A percentile compares a stretch with the other conserved stretches of the same genome.
Evolutionary conservation across 2,113 vertebrate genomes (phyloP).

Genomic region (Scolopax mira): DNA sequence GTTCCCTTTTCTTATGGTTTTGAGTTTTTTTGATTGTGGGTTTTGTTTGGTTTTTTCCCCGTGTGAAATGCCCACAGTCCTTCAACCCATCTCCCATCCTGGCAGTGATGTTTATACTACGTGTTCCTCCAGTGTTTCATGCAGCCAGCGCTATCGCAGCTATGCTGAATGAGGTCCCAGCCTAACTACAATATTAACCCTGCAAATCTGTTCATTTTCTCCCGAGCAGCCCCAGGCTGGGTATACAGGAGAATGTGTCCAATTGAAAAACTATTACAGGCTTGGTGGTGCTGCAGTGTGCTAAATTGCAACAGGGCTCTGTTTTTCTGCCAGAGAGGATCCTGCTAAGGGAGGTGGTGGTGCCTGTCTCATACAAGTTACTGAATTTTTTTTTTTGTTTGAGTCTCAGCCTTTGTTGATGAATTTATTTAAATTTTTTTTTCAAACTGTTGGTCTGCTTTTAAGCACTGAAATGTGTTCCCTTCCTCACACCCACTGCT

Average conservation of each 20-base stretch:
- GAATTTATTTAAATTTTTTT: background rate
- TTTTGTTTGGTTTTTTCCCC: background rate
- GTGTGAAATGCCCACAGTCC: background rate
- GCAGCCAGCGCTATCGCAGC: slow-evolving; percentile 30
- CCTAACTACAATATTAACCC: slow-evolving; percentile 74
- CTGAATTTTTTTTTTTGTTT: background rate
- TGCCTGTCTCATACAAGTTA: background rate
- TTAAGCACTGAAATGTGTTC: background rate
- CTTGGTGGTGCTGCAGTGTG: background rate
- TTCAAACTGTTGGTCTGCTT: background rate
- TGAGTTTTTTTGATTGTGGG: background rate
- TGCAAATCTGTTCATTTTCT: slow-evolving; percentile 74
- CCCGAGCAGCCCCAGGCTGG: slow-evolving; percentile 55
- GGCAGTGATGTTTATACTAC: slow-evolving; percentile 23
- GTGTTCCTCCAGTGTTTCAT: background rate
- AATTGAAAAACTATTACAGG: slow-evolving; percentile 70
- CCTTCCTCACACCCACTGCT: background rate
- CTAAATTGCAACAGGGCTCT: slow-evolving; percentile 26
- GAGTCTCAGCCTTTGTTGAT: background rate
- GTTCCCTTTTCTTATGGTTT: background rate
- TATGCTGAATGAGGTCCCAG: slow-evolving; percentile 66
- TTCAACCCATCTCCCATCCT: slow-evolving; percentile 12
- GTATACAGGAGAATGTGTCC: slow-evolving; percentile 56
- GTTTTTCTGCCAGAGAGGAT: background rate
- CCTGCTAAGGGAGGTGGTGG: background rate